Evolutionary conservation across 2,113 vertebrate species (phyloP).

Genomic region (Emydocephalus ijimae): DNA sequence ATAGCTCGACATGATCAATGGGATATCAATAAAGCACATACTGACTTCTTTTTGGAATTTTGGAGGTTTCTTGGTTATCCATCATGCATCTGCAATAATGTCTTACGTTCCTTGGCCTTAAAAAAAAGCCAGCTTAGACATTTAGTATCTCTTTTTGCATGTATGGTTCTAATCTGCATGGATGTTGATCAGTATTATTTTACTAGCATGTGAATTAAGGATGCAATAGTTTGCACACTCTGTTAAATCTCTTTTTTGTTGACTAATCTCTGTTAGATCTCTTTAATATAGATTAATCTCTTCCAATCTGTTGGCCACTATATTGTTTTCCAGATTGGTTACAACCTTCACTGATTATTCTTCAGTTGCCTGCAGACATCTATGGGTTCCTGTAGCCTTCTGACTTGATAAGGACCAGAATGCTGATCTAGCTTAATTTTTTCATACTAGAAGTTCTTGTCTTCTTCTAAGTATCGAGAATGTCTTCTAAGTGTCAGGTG

Average conservation of each 20-base stretch:
- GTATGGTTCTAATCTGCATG: neutral
- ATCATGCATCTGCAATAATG: neutral
- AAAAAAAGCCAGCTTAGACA: neutral
- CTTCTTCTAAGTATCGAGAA: neutral
- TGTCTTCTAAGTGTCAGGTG: neutral
- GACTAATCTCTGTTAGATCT: neutral
- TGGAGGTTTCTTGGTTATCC: neutral
- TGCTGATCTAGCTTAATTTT: neutral
- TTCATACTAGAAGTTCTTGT: neutral
- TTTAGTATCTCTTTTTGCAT: neutral
- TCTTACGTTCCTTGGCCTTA: neutral
- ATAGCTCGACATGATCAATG: neutral
- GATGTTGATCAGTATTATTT: neutral
- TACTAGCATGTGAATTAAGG: neutral
- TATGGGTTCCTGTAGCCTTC: neutral
- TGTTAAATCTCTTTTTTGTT: neutral
- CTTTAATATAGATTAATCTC: neutral
- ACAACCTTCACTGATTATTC: neutral
- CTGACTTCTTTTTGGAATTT: neutral
- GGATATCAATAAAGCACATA: neutral
- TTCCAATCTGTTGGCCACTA: neutral
- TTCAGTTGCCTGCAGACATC: neutral
- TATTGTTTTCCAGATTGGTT: neutral
- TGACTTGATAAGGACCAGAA: neutral
- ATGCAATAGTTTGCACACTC: neutral